Evolutionary conservation across 2,888 invertebrate species (phyloP).

Genomic region (Neoitamus cyanurus): DNA sequence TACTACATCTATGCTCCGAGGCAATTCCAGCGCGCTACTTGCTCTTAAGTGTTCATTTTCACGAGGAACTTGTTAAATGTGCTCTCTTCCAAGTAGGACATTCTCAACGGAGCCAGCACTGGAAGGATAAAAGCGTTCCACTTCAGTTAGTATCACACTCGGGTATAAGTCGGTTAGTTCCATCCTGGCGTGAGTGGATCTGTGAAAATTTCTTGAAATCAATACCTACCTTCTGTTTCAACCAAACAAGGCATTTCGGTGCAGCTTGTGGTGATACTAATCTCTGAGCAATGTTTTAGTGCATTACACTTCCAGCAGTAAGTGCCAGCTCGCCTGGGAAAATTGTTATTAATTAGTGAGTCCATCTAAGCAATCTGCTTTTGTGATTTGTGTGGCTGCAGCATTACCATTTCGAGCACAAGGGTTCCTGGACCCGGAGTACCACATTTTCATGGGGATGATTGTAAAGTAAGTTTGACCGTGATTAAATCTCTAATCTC

Average conservation of each 20-base stretch:
- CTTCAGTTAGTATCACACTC: slow-evolving; percentile 46
- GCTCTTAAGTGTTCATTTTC: slow-evolving; percentile 7
- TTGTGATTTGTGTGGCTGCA: slow-evolving; percentile 16
- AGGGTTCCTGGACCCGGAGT: not conserved
- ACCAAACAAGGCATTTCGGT: not conserved
- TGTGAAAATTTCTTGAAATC: slow-evolving; percentile 30
- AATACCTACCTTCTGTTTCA: slow-evolving; percentile 16
- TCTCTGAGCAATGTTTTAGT: not conserved
- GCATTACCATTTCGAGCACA: not conserved
- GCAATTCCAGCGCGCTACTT: not conserved
- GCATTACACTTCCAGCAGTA: not conserved
- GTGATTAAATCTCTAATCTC: not conserved
- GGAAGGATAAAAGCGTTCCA: slow-evolving; percentile 42
- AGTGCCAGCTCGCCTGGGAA: not conserved
- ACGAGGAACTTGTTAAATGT: not conserved
- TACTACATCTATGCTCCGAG: not conserved
- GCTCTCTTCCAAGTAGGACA: slow-evolving; percentile 6
- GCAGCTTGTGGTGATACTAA: not conserved
- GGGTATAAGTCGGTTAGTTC: slow-evolving; percentile 46
- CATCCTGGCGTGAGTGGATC: slow-evolving; percentile 15
- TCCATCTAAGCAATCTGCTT: not conserved
- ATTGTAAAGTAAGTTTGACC: slow-evolving; percentile 14
- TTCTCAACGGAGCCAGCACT: not conserved
- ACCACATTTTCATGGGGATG: slow-evolving; percentile 30
- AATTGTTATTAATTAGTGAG: slow-evolving; percentile 4